These are phyloP conservation scores for Meloe dianella DNA, from an alignment of 2,888 invertebrate species.

Conservation along the genomic window DNA sequence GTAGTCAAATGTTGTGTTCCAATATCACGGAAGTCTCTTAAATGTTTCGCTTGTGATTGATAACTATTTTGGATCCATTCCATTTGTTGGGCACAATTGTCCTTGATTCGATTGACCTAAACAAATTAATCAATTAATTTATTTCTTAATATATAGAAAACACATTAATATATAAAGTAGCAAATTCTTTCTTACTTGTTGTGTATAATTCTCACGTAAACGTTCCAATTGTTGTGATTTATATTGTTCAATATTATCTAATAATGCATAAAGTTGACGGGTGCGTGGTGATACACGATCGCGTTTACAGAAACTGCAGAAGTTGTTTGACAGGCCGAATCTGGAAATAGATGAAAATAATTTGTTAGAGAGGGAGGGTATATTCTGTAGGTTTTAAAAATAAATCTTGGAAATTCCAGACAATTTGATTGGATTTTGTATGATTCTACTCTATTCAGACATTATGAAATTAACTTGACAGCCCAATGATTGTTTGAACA, in stretches of 20 bases:
- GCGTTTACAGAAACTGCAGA: constrained; percentile 76
- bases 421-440: too few relatives aligned
- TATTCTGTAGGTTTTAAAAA: too few relatives aligned
- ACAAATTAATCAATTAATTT: background rate
- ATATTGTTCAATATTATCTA: constrained; percentile 90
- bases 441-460: too few relatives aligned
- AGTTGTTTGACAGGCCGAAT: constrained; percentile 73
- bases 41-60: constrained; percentile 82
- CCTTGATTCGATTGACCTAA: constrained; percentile 84
- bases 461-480: too few relatives aligned
- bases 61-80: constrained; percentile 94
- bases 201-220: constrained; percentile 88
- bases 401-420: background rate
- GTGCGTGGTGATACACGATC: constrained; percentile 77
- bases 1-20: constrained; percentile 87
- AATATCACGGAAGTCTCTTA: constrained; percentile 88
- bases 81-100: constrained; percentile 92
- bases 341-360: constrained; percentile 60
- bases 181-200: constrained; percentile 68
- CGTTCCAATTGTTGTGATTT: constrained; percentile 88
- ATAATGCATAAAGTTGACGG: constrained; percentile 83
- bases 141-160: background rate
- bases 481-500: too few relatives aligned
- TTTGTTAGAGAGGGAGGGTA: background rate
- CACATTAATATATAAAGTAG: too few relatives aligned